Evolutionary conservation across 2,797 vertebrate genomes (phyloP).

Genomic region (Toxotes lorentzi): DNA sequence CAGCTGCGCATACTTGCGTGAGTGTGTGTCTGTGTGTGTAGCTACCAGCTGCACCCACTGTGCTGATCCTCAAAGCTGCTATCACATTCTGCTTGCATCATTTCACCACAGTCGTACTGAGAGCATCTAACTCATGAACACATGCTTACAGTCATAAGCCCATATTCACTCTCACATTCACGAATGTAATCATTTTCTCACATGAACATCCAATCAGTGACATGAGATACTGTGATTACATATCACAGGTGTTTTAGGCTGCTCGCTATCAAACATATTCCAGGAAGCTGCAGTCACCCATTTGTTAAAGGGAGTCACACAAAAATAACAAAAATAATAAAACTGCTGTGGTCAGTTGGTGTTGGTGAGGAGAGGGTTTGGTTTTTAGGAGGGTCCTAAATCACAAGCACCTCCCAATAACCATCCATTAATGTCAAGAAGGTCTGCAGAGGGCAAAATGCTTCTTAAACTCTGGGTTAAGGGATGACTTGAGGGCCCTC

Average conservation of each 20-base stretch:
- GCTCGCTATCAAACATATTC: not conserved
- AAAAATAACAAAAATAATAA: not conserved
- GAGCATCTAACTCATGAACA: conserved; percentile 54
- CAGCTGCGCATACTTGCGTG: conserved; percentile 21
- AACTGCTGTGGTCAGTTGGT: not conserved
- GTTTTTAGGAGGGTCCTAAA: conserved; percentile 8
- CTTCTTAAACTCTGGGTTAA: conserved; percentile 35
- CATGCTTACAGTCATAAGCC: conserved; percentile 49
- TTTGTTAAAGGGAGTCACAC: not conserved
- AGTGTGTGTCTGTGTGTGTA: conserved; percentile 29
- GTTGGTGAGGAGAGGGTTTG: not conserved
- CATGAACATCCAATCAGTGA: conserved; percentile 22
- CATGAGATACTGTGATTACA: conserved; percentile 22
- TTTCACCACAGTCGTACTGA: conserved; percentile 53
- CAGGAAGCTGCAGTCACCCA: not conserved
- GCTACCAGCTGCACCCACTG: conserved; percentile 66
- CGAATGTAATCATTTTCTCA: conserved; percentile 30
- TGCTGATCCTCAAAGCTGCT: conserved; percentile 65
- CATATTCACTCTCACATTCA: conserved; percentile 29
- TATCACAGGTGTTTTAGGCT: conserved; percentile 19
- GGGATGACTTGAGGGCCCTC: conserved; percentile 24
- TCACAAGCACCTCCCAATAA: conserved; percentile 5
- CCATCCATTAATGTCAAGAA: conserved; percentile 6
- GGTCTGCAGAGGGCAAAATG: conserved; percentile 11
- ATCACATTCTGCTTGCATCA: conserved; percentile 68